These are phyloP conservation scores for Drosophila imparisetae DNA, from an alignment of 2,888 invertebrate genomes.

Conservation along the genomic window DNA sequence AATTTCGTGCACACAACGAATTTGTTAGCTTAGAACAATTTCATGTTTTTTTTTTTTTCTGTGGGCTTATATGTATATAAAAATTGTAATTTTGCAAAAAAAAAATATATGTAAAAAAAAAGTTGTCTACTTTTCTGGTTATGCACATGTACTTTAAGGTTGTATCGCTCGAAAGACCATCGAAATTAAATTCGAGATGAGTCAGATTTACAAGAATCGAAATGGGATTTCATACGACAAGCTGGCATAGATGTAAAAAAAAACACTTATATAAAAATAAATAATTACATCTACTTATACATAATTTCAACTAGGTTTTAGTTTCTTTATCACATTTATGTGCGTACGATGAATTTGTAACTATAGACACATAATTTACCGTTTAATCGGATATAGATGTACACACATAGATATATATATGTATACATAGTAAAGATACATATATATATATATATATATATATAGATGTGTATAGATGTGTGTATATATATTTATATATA, in stretches of 20 bases:
- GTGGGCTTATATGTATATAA: slow-evolving; percentile 12
- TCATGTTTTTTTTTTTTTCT: slow-evolving; percentile 7
- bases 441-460: slow-evolving; percentile 3
- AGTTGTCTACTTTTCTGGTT: background rate
- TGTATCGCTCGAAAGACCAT: slow-evolving; percentile 7
- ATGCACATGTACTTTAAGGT: slow-evolving; percentile 6
- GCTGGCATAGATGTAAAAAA: slow-evolving; percentile 2
- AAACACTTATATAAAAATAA: slow-evolving; percentile 7
- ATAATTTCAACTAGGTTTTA: slow-evolving; percentile 43
- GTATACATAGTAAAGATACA: background rate
- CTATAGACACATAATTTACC: slow-evolving; percentile 38
- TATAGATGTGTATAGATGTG: background rate
- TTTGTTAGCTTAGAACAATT: slow-evolving; percentile 30
- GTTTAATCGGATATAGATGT: slow-evolving; percentile 17
- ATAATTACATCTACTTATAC: slow-evolving; percentile 38
- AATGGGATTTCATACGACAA: slow-evolving; percentile 15
- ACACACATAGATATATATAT: slow-evolving; percentile 8
- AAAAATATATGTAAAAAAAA: background rate
- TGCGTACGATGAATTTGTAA: slow-evolving; percentile 33
- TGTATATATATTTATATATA: background rate
- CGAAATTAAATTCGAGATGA: slow-evolving; percentile 7
- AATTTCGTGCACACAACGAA: slow-evolving; percentile 37
- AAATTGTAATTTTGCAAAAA: slow-evolving; percentile 1
- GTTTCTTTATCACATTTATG: slow-evolving; percentile 50
- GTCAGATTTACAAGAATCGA: slow-evolving; percentile 34